Conservation (phyloP, 2,113 vertebrate genomes). For the Microcebus jonahi region DNA sequence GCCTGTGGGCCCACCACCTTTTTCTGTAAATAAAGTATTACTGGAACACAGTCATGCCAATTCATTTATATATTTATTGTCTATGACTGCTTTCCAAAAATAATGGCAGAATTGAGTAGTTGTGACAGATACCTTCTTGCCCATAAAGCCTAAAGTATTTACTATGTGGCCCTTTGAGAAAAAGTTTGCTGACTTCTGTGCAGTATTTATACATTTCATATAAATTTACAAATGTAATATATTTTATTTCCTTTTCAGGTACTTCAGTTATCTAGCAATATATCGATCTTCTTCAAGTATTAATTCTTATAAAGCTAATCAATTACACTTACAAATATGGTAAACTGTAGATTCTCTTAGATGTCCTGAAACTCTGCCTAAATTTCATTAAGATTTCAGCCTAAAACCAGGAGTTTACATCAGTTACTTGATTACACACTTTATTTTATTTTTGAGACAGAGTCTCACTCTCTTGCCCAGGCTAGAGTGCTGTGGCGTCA, state of each 20-base stretch:
- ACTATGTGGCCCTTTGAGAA: not conserved
- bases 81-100: not conserved
- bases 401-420: not conserved
- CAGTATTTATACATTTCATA: not conserved
- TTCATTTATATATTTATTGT: not conserved
- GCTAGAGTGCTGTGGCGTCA: too few species aligned
- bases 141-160: conserved; percentile 22
- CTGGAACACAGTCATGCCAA: not conserved
- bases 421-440: not conserved
- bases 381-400: not conserved
- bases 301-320: conserved; percentile 12
- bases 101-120: not conserved
- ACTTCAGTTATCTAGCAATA: not conserved
- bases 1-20: not conserved
- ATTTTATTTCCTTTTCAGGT: not conserved
- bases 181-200: not conserved
- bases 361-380: conserved; percentile 30
- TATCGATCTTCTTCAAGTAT: not conserved
- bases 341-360: not conserved
- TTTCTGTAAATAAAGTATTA: conserved; percentile 31
- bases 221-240: conserved; percentile 14
- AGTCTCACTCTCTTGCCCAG: too few species aligned
- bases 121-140: not conserved
- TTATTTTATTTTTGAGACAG: not conserved
- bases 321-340: not conserved